Percentiles rank a stretch among this genome's conserved stretches.
phyloP scores from a whole-genome alignment of 2,888 invertebrate genomes.

The Tipula confusa region DNA sequence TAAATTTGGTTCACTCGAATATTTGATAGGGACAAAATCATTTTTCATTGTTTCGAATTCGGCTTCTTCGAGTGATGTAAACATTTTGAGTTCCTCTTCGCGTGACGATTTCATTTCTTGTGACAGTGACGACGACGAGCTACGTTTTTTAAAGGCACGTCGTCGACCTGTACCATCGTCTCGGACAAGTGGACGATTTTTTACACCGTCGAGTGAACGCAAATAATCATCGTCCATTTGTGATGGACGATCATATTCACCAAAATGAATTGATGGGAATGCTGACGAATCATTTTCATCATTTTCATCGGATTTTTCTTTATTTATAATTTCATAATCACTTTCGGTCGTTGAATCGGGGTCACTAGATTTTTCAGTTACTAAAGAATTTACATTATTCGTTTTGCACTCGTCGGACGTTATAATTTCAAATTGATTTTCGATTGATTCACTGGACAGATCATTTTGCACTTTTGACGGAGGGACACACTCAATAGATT shows the following conservation, averaged over 20 bases:
- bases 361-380: not conserved
- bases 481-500: not conserved
- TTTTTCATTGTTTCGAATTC: conserved; percentile 51
- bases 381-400: not conserved
- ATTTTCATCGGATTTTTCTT: not conserved
- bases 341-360: not conserved
- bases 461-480: not conserved
- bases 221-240: conserved; percentile 50
- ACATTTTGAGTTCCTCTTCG: conserved; percentile 61
- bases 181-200: conserved; percentile 57
- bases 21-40: conserved; percentile 46
- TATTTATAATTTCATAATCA: not conserved
- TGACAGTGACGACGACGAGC: conserved; percentile 58
- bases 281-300: not conserved
- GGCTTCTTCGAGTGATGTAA: conserved; percentile 61
- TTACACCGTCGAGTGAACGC: conserved; percentile 62
- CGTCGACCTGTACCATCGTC: conserved; percentile 60
- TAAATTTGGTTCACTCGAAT: conserved; percentile 44
- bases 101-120: conserved; percentile 59
- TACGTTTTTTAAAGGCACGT: conserved; percentile 58
- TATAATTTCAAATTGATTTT: conserved; percentile 42
- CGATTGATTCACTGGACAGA: conserved; percentile 37
- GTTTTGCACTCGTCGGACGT: conserved; percentile 38
- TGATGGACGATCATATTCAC: conserved; percentile 52
- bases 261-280: conserved; percentile 53